Evolutionary conservation across 2,113 vertebrate genomes (phyloP), one percentile per base, ranked within the genome.

Genomic region (Apeltes quadracus): DNA sequence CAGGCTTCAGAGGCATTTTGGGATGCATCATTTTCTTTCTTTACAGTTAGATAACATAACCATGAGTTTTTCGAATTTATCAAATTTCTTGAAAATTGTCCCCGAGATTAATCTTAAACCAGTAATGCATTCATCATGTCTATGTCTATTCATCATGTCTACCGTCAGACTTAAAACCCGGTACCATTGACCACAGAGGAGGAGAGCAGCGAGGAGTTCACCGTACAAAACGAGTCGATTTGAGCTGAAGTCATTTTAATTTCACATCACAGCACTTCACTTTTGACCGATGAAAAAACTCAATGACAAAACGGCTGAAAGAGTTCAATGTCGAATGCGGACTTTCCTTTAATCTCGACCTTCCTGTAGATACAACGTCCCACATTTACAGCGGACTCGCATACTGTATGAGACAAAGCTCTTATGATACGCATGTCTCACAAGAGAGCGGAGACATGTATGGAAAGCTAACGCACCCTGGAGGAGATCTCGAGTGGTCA

Each of bases 241-340:
- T 73, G 65, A 75, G 73, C 63, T 72, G 72, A 82, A 80, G 76
- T 64, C 5, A 65, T 83, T 89, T 91, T 87, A 83, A 87, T 88
- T 82, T 86, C 72, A 79, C 73, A 81, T 89, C 72, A 86, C 79
- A 84, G 73, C 75, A 84, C 87, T 83, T 87, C 63, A 84, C 85
- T 78, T 86, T 82, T 70, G 74, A 85, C 85, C 81, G 83, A 83
- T 84, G 76, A 82, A 72, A 82, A 72, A 71, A 78, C 66, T 77
- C 18, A 11, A 57, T 67, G 69, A 78, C 48, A 50, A 50, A n/a
- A 50, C 48, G 22, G 48, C 79, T 78, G 79, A 85, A 55, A 66
- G 56, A 80, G 68, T 61, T 88, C 32, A 75, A 57, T 72, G 68
- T 79, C 70, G 57, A 75, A 78, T 1, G 50, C 72, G 62, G 70